phyloP scores from a whole-genome alignment of 2,888 invertebrate genomes.

The Capitulum mitella region DNA sequence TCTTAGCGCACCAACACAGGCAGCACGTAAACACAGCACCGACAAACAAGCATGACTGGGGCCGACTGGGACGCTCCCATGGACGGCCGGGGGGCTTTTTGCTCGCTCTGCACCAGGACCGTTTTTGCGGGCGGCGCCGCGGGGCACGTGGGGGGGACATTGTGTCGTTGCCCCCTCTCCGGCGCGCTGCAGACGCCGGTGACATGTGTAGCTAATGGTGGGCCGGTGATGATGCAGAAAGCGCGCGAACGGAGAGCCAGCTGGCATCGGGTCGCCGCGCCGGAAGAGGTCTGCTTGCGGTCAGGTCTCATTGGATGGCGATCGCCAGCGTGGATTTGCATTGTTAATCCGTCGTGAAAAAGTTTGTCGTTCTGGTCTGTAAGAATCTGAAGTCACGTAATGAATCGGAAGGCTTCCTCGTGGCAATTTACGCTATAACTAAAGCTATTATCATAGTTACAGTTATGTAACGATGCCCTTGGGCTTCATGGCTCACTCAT shows the following conservation, averaged over 20 bases:
- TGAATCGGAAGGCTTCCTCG: too few species aligned
- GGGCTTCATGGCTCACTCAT: too few species aligned
- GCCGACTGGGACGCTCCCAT: not conserved
- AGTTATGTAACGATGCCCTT: too few species aligned
- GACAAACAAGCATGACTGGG: not conserved
- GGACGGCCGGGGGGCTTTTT: not conserved
- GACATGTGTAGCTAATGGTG: constrained; percentile 20
- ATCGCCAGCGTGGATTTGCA: too few species aligned
- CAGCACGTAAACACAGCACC: not conserved
- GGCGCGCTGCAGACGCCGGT: not conserved
- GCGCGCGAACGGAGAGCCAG: not conserved
- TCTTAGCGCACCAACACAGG: not conserved
- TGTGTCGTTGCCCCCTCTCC: not conserved
- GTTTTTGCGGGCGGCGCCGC: constrained; percentile 15
- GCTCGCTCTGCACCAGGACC: not conserved
- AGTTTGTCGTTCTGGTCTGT: too few species aligned
- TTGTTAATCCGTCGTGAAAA: too few species aligned
- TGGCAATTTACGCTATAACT: too few species aligned
- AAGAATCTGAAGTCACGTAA: too few species aligned
- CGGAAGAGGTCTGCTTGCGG: too few species aligned
- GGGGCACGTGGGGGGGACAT: not conserved
- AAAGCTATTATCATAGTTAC: too few species aligned
- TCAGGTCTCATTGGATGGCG: too few species aligned
- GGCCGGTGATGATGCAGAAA: not conserved
- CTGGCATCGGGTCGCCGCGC: too few species aligned